Percentiles rank a stretch among this genome's conserved stretches.
These are phyloP conservation scores for Daboia siamensis DNA, from an alignment of 2,113 vertebrate species.

Conservation along the genomic window DNA sequence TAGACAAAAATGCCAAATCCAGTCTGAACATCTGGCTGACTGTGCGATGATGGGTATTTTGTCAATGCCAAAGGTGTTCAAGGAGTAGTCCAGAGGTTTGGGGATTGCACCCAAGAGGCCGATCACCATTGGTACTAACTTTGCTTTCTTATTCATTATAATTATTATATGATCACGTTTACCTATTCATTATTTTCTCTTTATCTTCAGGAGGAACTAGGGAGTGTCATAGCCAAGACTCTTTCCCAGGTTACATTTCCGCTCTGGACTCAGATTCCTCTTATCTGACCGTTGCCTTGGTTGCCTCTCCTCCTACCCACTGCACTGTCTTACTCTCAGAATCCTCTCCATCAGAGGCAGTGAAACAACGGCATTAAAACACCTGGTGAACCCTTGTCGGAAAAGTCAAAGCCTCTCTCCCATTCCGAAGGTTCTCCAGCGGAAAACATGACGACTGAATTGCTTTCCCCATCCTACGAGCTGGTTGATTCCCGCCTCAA, in stretches of 20 bases:
- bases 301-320: not conserved
- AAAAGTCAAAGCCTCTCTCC: not conserved
- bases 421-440: not conserved
- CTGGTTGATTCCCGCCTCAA: not conserved
- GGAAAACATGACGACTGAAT: slow-evolving; percentile 17
- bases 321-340: not conserved
- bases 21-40: too few relatives aligned
- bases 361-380: not conserved
- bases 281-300: not conserved
- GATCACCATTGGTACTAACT: too few relatives aligned
- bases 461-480: not conserved
- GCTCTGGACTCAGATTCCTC: not conserved
- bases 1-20: too few relatives aligned
- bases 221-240: not conserved
- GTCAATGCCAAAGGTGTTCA: too few relatives aligned
- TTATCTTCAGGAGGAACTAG: not conserved
- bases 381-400: not conserved
- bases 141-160: too few relatives aligned
- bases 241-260: not conserved
- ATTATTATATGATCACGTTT: not conserved
- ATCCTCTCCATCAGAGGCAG: not conserved
- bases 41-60: too few relatives aligned
- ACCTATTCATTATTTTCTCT: not conserved
- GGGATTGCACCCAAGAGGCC: too few relatives aligned
- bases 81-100: not conserved